A percentile compares a stretch with the other conserved stretches of the same genome.
Conservation (phyloP, 2,113 vertebrate genomes). For the Labeo rohita region DNA sequence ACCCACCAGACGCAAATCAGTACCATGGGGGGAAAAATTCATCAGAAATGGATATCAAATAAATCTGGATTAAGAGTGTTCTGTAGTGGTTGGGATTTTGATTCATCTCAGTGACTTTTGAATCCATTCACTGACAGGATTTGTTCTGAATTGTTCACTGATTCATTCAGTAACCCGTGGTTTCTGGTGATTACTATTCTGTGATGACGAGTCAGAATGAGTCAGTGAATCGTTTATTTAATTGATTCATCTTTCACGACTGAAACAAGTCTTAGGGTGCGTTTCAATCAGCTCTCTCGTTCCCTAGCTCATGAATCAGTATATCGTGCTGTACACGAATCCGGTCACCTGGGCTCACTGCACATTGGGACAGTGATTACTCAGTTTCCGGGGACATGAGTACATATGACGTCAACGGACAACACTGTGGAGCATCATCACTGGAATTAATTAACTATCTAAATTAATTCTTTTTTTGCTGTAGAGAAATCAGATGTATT, state of each 20-base stretch:
- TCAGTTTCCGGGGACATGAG: too few relatives aligned
- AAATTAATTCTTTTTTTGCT: too few relatives aligned
- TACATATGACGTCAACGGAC: too few relatives aligned
- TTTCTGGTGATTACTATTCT: not conserved
- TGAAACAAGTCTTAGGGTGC: not conserved
- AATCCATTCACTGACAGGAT: not conserved
- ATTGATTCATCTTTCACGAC: not conserved
- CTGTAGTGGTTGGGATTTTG: conserved; percentile 12
- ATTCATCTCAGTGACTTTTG: not conserved
- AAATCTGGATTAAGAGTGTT: conserved; percentile 3
- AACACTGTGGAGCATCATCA: too few relatives aligned
- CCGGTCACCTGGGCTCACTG: too few relatives aligned
- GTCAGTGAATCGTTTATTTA: not conserved
- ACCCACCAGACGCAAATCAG: not conserved
- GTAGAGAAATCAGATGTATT: too few relatives aligned
- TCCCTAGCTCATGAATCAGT: too few relatives aligned
- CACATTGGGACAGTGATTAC: too few relatives aligned
- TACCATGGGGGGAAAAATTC: not conserved
- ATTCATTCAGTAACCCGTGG: not conserved
- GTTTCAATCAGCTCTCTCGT: too few relatives aligned
- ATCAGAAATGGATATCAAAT: conserved; percentile 1
- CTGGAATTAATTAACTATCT: too few relatives aligned
- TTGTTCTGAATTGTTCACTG: not conserved
- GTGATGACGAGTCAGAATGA: not conserved
- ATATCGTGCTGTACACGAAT: too few relatives aligned